phyloP scores from a whole-genome alignment of 2,888 invertebrate species.

The Sesia apiformis region DNA sequence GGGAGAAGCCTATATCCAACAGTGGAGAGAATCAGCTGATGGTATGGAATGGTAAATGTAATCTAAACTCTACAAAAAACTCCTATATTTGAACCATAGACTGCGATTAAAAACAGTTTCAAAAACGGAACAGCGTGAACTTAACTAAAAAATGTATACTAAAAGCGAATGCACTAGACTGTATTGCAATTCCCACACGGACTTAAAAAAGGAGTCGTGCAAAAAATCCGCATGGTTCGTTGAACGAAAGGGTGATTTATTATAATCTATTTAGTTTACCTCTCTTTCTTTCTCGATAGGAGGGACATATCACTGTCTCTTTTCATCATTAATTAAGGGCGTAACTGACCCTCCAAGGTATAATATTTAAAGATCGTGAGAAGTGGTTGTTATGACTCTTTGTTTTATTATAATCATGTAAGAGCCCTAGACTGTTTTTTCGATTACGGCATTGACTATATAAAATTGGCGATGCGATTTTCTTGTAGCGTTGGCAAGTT shows the following conservation, averaged over 20 bases:
- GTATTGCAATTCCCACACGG: slow-evolving; percentile 49
- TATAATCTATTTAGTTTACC: slow-evolving; percentile 36
- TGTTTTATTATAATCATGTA: slow-evolving; percentile 49
- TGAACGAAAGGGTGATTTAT: slow-evolving; percentile 53
- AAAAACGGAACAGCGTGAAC: neutral
- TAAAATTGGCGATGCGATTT: slow-evolving; percentile 16
- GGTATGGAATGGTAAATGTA: no score
- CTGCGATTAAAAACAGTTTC: no score
- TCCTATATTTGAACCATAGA: no score
- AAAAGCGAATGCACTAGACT: slow-evolving; percentile 40
- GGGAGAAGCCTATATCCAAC: no score
- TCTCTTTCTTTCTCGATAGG: slow-evolving; percentile 25
- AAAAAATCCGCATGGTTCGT: slow-evolving; percentile 57
- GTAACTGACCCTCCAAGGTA: slow-evolving; percentile 54
- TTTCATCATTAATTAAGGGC: slow-evolving; percentile 55
- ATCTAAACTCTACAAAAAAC: no score
- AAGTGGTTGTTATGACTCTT: slow-evolving; percentile 61
- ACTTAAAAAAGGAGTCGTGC: slow-evolving; percentile 34
- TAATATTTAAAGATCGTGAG: slow-evolving; percentile 46
- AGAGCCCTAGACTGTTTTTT: slow-evolving; percentile 25
- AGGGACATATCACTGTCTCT: slow-evolving; percentile 21
- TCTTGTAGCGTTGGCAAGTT: slow-evolving; percentile 11
- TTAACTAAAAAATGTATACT: neutral
- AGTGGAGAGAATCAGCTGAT: no score
- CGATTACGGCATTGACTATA: slow-evolving; percentile 37